Base-by-base conservation (phyloP, 2,797 vertebrate species). In the Sebastolobus alascanus region DNA sequence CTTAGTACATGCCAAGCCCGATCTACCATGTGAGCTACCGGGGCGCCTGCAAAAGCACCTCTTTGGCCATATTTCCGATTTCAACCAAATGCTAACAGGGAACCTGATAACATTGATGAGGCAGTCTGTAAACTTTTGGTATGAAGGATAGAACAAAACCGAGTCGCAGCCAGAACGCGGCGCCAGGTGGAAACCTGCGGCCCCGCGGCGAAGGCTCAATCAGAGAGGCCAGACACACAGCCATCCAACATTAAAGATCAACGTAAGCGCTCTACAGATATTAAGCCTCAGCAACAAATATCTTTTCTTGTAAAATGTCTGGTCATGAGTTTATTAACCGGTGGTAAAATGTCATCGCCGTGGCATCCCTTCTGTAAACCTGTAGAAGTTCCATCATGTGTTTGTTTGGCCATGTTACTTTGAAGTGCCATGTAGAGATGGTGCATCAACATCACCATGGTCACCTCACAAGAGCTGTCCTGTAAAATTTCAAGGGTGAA, bases 401-500 rank as follows among this genome's bases (percentile, higher is more conserved):
- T 71, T 71, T 77, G 64, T 64, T 74, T 37, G 68, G n/a, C 50
- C 18, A 0, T n/a, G 33, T 74, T 29, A 22, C 38, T 43, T 16
- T 59, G 12, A 73, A 46, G 61, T 58, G 72, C 59, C 20, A 1
- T n/a, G 4, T 16, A 27, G 33, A 73, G 31, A 63, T 4, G 59
- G 25, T 50, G 75, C 84, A 37, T 80, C 66, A 43, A 74, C 73
- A 59, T 67, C 83, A 54, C 37, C 8, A 25, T 12, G 52, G 69
- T 80, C 84, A 5, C 68, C 73, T 77, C 72, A 75, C 78, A 63
- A 60, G 58, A 77, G 73, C 64, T n/a, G 75, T 84, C 76, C 61
- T 76, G 81, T 83, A 79, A 86, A 83, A 87, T 64, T 67, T 80
- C 67, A 84, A 71, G 73, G 82, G 65, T 86, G 87, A 87, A 38